Evolutionary conservation across 2,113 vertebrate genomes (phyloP).

Genomic region (Cygnus buccinator): DNA sequence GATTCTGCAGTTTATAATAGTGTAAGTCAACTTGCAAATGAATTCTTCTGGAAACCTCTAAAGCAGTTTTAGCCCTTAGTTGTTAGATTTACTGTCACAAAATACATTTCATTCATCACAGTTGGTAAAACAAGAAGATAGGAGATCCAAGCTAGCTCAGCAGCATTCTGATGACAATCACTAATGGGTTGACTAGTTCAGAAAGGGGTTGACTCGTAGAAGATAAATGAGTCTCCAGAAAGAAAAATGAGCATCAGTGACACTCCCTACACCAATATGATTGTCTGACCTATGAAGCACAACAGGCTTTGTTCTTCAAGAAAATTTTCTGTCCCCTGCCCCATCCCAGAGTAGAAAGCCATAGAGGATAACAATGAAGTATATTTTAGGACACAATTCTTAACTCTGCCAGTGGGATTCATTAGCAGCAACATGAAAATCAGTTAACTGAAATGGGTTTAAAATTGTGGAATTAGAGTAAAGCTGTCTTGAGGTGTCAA

Average conservation of each 20-base stretch:
- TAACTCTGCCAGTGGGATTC: neutral
- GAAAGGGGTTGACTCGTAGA: neutral
- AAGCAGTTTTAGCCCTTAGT: neutral
- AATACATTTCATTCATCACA: neutral
- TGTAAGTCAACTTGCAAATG: neutral
- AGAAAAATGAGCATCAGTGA: neutral
- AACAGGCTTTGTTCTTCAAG: neutral
- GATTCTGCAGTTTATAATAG: neutral
- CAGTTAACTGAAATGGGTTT: neutral
- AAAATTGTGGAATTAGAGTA: neutral
- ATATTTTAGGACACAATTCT: neutral
- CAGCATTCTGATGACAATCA: constrained; percentile 5
- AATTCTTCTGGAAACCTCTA: neutral
- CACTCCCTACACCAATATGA: neutral
- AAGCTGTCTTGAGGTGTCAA: neutral
- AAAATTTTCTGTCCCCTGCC: neutral
- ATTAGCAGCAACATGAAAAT: neutral
- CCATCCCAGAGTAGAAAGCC: neutral
- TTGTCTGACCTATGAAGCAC: neutral
- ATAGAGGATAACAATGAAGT: neutral
- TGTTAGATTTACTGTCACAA: neutral
- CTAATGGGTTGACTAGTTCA: neutral
- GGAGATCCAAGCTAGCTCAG: neutral
- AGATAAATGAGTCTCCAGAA: constrained; percentile 15
- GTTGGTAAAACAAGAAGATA: neutral